Percentiles rank a stretch among this genome's conserved stretches.
Evolutionary conservation across 2,888 invertebrate genomes (phyloP).

Genomic region (Camponotus fellah): DNA sequence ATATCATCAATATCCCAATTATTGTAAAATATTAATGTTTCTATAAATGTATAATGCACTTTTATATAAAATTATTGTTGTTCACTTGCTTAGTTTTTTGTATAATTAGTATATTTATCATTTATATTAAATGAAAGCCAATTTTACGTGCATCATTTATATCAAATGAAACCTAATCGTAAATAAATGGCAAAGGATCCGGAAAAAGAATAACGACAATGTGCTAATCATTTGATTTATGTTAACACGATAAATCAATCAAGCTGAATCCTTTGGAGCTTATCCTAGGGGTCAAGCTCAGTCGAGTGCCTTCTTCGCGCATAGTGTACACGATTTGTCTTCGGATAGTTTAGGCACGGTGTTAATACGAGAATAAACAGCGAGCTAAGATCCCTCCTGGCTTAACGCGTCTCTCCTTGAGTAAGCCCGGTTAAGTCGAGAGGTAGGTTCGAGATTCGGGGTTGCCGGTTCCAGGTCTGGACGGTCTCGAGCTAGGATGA

Average conservation of each 20-base stretch:
- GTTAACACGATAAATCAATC: constrained; percentile 50
- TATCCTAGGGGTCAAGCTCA: constrained; percentile 62
- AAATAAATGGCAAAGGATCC: background rate
- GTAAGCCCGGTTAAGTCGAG: constrained; percentile 79
- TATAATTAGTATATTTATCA: background rate
- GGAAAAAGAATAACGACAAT: background rate
- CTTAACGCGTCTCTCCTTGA: constrained; percentile 80
- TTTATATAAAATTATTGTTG: background rate
- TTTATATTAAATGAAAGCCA: background rate
- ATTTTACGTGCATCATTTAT: background rate
- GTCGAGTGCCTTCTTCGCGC: constrained; percentile 64
- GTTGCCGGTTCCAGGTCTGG: constrained; percentile 73
- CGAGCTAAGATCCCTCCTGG: constrained; percentile 78
- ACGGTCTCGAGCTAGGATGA: constrained; percentile 75
- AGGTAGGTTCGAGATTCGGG: constrained; percentile 79
- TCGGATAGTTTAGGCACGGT: constrained; percentile 78
- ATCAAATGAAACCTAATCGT: background rate
- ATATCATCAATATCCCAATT: background rate
- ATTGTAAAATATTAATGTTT: background rate
- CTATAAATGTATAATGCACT: background rate
- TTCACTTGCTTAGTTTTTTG: background rate
- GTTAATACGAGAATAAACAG: constrained; percentile 84
- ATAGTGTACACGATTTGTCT: constrained; percentile 79
- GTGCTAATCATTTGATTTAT: background rate
- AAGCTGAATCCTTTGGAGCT: constrained; percentile 51